Conservation (phyloP, 2,888 invertebrate genomes). For the Nudaria mundana region DNA sequence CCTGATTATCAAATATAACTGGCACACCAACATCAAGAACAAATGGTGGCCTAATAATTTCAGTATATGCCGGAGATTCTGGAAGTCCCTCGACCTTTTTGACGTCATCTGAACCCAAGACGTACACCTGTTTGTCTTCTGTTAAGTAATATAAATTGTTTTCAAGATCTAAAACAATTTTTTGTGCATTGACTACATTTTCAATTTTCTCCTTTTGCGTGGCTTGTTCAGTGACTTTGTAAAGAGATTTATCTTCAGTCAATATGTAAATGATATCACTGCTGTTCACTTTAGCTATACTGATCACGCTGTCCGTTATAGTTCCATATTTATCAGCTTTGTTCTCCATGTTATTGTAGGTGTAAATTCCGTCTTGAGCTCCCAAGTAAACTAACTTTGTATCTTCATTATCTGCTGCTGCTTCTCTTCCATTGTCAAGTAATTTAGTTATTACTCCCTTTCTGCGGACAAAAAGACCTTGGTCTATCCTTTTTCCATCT, state of each 20-base stretch:
- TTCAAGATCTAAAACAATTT: conserved; percentile 51
- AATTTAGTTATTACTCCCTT: conserved; percentile 35
- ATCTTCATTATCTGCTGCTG: conserved; percentile 37
- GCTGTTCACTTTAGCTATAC: conserved; percentile 44
- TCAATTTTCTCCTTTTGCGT: conserved; percentile 46
- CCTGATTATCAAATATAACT: conserved; percentile 39
- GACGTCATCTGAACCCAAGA: conserved; percentile 35
- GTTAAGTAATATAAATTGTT: conserved; percentile 55
- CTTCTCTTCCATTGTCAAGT: conserved; percentile 44
- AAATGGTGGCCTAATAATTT: conserved; percentile 49
- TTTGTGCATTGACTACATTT: conserved; percentile 43
- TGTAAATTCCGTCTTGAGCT: conserved; percentile 50
- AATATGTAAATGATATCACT: conserved; percentile 51
- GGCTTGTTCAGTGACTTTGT: conserved; percentile 54
- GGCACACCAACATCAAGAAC: conserved; percentile 42
- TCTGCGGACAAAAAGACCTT: conserved; percentile 42
- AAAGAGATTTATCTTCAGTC: conserved; percentile 47
- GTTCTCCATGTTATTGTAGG: conserved; percentile 34
- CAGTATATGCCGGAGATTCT: conserved; percentile 30
- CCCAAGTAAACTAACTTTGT: conserved; percentile 44
- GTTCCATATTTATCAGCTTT: conserved; percentile 50
- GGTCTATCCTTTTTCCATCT: conserved; percentile 28
- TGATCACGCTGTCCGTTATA: conserved; percentile 45
- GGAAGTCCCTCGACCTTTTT: conserved; percentile 53
- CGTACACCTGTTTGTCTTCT: conserved; percentile 43